These are phyloP conservation scores for Ophion slaviceki DNA, from an alignment of 2,888 invertebrate genomes.

Conservation along the genomic window DNA sequence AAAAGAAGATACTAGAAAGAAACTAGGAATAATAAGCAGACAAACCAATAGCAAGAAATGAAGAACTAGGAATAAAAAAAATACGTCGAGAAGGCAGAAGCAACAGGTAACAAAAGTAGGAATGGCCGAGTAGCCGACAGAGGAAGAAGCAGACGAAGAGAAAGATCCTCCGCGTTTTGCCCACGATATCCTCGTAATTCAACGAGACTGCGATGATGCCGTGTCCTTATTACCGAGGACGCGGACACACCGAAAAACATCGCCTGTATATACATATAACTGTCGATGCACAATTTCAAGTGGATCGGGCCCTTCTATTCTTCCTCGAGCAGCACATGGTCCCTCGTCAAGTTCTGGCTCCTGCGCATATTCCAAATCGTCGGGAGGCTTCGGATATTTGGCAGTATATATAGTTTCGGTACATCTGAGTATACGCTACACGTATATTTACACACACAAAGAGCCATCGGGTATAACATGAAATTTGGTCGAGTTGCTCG, in stretches of 20 bases:
- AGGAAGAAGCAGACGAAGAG: not conserved
- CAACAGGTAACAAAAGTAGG: too few species aligned
- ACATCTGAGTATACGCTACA: too few species aligned
- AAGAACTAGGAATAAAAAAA: too few species aligned
- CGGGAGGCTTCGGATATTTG: not conserved
- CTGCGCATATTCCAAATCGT: not conserved
- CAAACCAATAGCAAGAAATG: too few species aligned
- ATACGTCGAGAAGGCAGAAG: too few species aligned
- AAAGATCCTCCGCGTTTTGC: not conserved
- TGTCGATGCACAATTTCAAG: constrained; percentile 49
- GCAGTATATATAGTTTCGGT: not conserved
- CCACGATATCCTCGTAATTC: constrained; percentile 61
- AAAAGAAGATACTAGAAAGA: too few species aligned
- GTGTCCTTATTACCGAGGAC: constrained; percentile 61
- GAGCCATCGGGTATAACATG: constrained; percentile 35
- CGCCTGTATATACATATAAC: constrained; percentile 3
- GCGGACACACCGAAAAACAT: constrained; percentile 49
- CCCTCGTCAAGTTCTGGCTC: constrained; percentile 66
- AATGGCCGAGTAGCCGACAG: not conserved
- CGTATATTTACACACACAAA: too few species aligned
- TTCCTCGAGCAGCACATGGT: constrained; percentile 76
- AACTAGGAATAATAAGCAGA: too few species aligned
- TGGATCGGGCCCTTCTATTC: constrained; percentile 51
- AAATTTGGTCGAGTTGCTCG: constrained; percentile 59
- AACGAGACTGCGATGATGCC: constrained; percentile 61